These are phyloP conservation scores for Chaitophorus viminalis DNA, from an alignment of 2,888 invertebrate genomes.

Conservation along the genomic window DNA sequence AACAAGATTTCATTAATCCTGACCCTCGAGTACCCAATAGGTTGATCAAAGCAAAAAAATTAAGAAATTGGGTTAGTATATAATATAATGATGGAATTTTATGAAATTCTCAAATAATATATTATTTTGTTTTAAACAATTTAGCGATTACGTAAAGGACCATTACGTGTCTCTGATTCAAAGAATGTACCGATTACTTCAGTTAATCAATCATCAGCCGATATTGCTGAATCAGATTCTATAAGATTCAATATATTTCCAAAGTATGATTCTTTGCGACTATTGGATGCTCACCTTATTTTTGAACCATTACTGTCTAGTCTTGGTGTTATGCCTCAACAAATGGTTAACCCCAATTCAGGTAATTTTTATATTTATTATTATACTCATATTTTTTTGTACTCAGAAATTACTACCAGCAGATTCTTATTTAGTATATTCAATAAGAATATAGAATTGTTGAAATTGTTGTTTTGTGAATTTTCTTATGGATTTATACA, in stretches of 20 bases:
- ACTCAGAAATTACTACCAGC: neutral
- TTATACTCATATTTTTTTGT: neutral
- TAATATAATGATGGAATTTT: neutral
- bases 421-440: neutral
- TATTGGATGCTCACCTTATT: slow-evolving; percentile 92
- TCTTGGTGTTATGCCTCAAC: slow-evolving; percentile 90
- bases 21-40: slow-evolving; percentile 67
- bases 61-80: slow-evolving; percentile 67
- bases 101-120: neutral
- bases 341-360: slow-evolving; percentile 71
- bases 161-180: slow-evolving; percentile 43
- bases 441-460: neutral
- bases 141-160: slow-evolving; percentile 47
- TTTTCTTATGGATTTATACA: too few species aligned
- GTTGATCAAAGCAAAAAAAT: slow-evolving; percentile 43
- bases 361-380: slow-evolving; percentile 59
- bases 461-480: neutral
- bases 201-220: slow-evolving; percentile 53
- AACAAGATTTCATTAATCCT: slow-evolving; percentile 76
- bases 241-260: slow-evolving; percentile 74
- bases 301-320: slow-evolving; percentile 91
- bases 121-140: neutral
- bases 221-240: slow-evolving; percentile 53
- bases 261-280: slow-evolving; percentile 82
- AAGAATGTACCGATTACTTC: slow-evolving; percentile 36